A percentile compares a stretch with the other conserved stretches of the same genome.
phyloP scores from a whole-genome alignment of 2,797 vertebrate genomes.

The Melanotaenia nigrans region DNA sequence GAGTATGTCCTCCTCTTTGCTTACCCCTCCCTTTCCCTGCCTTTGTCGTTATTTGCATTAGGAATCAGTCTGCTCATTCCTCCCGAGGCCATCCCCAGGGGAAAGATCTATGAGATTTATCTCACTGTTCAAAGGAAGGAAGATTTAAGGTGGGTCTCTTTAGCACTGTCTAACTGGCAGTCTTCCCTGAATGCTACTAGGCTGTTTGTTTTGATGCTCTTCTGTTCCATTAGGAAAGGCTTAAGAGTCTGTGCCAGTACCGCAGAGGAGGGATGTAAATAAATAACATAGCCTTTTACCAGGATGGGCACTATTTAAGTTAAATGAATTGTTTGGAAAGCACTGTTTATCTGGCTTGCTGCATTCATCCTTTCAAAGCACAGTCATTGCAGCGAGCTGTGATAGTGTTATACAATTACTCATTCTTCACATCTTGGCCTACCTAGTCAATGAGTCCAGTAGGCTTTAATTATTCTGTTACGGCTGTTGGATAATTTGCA shows the following conservation, averaged over 20 bases:
- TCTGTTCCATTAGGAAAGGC: conserved; percentile 77
- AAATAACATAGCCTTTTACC: conserved; percentile 72
- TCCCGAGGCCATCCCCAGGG: conserved; percentile 96
- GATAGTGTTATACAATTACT: conserved; percentile 42
- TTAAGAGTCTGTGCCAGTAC: conserved; percentile 66
- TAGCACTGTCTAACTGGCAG: conserved; percentile 64
- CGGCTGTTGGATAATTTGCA: conserved; percentile 58
- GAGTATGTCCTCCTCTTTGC: conserved; percentile 55
- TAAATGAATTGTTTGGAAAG: conserved; percentile 74
- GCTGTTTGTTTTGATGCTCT: conserved; percentile 80
- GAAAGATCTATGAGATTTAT: conserved; percentile 99
- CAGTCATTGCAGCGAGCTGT: conserved; percentile 29
- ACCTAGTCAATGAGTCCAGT: conserved; percentile 37
- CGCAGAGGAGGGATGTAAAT: conserved; percentile 73
- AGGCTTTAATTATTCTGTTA: conserved; percentile 56
- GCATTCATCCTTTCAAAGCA: conserved; percentile 48
- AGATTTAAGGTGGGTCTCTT: conserved; percentile 93
- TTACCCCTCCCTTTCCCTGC: conserved; percentile 20
- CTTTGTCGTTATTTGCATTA: conserved; percentile 84
- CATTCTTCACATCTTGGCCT: conserved; percentile 44
- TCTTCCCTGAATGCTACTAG: conserved; percentile 70
- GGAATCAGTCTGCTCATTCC: conserved; percentile 98
- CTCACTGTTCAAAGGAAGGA: conserved; percentile 97
- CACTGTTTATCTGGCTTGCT: conserved; percentile 63
- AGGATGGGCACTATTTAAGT: conserved; percentile 71